Base-by-base conservation (phyloP, 1,140 invertebrate genomes). In the Drosophila neocordata region DNA sequence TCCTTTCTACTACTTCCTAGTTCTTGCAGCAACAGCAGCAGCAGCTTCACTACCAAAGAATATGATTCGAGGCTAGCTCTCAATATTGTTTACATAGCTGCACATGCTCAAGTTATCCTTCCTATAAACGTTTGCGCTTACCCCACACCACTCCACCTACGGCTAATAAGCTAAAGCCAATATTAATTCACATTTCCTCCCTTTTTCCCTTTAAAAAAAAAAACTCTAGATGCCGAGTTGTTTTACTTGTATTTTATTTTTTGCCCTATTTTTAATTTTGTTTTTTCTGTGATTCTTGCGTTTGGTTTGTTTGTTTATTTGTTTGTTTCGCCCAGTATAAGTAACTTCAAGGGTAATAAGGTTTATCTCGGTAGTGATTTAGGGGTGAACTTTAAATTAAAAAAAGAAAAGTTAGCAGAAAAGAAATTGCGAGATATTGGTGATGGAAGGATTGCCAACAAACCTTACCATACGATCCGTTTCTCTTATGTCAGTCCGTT, bases 161-260 rank as follows among this genome's bases (percentile, higher is more conserved):
- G 20, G 58, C 41, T 48, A 61, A 61, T 61, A 61, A 61, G 58
- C 58, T 27, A 11, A 27, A 52, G 44, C 18, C 44, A 55, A 64
- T 64, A 53, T 48, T 9, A 48, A 18, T 44, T 38, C 12, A 3
- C 12, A 4, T n/a, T 38, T 44, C 8, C 2, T 44, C 18, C 18
- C 15, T 41, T n/a, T n/a, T n/a, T n/a, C n/a, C n/a, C n/a, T n/a
- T n/a, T n/a, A n/a, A n/a, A n/a, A 24, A 24, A 24, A 48, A 48
- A 38, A 38, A 18, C 8, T 13, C 1, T 9, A 7, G 7, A 20
- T 20, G 1, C 15, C 6, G 41, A 24, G 1, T 24, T 31, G 7
- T 31, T 31, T 31, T 31, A 31, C 27, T 31, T 31, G 27, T 6
- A 31, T 31, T 31, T 31, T 31, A 31, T 31, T 31, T 31, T 31